Base-by-base conservation (phyloP, 2,113 vertebrate genomes). In the Thalassoma bifasciatum region DNA sequence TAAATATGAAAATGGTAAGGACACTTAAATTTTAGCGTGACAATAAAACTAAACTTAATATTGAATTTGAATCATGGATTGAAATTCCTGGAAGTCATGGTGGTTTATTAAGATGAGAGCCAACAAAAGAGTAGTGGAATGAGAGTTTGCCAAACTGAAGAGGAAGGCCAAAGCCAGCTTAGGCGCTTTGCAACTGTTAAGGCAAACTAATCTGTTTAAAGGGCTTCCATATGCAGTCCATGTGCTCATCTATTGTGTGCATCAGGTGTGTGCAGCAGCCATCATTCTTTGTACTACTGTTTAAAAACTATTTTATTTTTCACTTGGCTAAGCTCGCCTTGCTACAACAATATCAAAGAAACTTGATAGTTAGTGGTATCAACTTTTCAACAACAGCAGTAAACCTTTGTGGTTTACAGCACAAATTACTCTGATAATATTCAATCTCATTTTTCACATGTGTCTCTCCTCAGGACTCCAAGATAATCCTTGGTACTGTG, bases 401-500 rank as follows among this genome's bases (percentile, higher is more conserved):
- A 30, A 30, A 30, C 30, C 30, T 30, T 30, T 30, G 30, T 30
- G 30, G 6, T 30, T 30, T 30, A 30, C 30, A n/a, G n/a, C n/a
- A n/a, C n/a, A n/a, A n/a, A n/a, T n/a, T 6, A 30, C 30, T 30
- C 30, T 30, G 3, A 30, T 6, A 30, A 57, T 6, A 1, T 17
- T 37, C 3, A 57, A 8, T 8, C 8, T 26, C 10, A 72, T 52
- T 17, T 10, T 0, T 4, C 9, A 75, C 1, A 10, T 73, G 4
- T 82, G 66, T 75, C 71, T 5, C 3, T 79, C 38, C 23, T 17
- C 78, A 99, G 98, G 97, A 83, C 92, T 99, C 12, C 97, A 99
- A 84, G 98, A 99, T 85, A 99, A 99, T 66, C 96, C 96, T 1
- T 99, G 98, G 97, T 93, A 94, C 83, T 99, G 98, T 67, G 96